Evolutionary conservation across 1,140 invertebrate species (phyloP).

Genomic region (Cydia splendana): DNA sequence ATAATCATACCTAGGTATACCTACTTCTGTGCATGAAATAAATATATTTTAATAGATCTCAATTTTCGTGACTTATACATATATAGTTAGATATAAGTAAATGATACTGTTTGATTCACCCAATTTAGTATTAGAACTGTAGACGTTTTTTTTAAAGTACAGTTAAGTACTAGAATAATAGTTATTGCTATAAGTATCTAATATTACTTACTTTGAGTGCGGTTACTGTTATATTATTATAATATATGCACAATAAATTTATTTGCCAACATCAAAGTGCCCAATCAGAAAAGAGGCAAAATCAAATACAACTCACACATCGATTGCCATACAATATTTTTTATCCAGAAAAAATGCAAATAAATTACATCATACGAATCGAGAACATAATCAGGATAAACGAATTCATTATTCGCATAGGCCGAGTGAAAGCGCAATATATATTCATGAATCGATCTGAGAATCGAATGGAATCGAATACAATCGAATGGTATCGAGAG

Average conservation of each 20-base stretch:
- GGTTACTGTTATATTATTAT: neutral
- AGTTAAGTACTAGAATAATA: too few species aligned
- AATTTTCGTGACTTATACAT: too few species aligned
- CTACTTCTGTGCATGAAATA: too few species aligned
- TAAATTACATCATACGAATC: slow-evolving; percentile 38
- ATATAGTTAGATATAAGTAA: too few species aligned
- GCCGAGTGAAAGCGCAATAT: slow-evolving; percentile 44
- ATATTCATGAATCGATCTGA: slow-evolving; percentile 58
- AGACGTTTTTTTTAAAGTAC: too few species aligned
- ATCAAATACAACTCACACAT: slow-evolving; percentile 29
- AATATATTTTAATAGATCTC: too few species aligned
- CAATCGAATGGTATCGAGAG: slow-evolving; percentile 45
- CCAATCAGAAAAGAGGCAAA: slow-evolving; percentile 1
- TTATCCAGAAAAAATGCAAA: slow-evolving; percentile 29
- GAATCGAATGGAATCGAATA: slow-evolving; percentile 44
- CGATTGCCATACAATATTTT: slow-evolving; percentile 23
- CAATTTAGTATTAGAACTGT: too few species aligned
- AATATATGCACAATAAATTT: slow-evolving; percentile 7
- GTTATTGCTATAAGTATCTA: too few species aligned
- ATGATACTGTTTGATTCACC: too few species aligned
- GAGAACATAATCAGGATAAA: slow-evolving; percentile 45
- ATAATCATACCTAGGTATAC: too few species aligned
- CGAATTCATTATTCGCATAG: slow-evolving; percentile 45
- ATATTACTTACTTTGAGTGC: neutral
- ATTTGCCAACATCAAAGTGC: neutral